A percentile compares a stretch with the other conserved stretches of the same genome.
These are phyloP conservation scores for Xerus rutilus DNA, from an alignment of 2,797 vertebrate species.

Conservation along the genomic window DNA sequence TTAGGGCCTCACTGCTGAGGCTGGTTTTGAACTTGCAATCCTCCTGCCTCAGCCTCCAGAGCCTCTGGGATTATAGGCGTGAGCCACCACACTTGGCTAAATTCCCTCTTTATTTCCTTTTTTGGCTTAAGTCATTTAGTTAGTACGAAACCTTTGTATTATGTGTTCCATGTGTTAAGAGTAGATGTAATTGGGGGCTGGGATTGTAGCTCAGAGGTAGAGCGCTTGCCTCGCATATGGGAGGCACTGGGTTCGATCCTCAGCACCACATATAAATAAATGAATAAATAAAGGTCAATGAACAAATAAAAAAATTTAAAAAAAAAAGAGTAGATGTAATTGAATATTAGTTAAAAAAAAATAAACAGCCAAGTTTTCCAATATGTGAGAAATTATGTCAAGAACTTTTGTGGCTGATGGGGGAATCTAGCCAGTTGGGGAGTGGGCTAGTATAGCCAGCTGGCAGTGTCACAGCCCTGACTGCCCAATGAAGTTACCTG, in stretches of 20 bases:
- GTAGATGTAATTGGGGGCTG: conserved; percentile 94
- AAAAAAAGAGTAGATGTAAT: conserved; percentile 94
- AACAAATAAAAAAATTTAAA: too few species aligned
- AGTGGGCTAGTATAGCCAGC: rapidly evolving
- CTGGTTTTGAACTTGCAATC: too few species aligned
- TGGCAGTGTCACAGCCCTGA: rapidly evolving
- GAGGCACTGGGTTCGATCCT: too few species aligned
- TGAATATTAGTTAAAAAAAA: background rate
- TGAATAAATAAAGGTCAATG: too few species aligned
- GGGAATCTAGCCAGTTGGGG: background rate
- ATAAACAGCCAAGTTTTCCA: background rate
- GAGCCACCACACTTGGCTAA: conserved; percentile 83
- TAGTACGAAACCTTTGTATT: conserved; percentile 99
- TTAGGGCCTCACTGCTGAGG: too few species aligned
- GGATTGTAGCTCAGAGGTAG: too few species aligned
- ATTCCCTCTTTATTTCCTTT: conserved; percentile 96
- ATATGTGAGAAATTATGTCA: background rate
- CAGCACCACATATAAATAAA: too few species aligned
- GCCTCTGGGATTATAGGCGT: conserved; percentile 42
- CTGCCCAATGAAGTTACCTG: background rate
- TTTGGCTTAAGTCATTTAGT: conserved; percentile 99
- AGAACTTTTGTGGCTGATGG: background rate
- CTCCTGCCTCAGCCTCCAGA: too few species aligned
- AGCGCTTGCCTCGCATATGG: too few species aligned
- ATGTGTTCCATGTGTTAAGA: conserved; percentile 99